Conservation (phyloP, 2,888 invertebrate genomes). For the Drosophila ezoana region DNA sequence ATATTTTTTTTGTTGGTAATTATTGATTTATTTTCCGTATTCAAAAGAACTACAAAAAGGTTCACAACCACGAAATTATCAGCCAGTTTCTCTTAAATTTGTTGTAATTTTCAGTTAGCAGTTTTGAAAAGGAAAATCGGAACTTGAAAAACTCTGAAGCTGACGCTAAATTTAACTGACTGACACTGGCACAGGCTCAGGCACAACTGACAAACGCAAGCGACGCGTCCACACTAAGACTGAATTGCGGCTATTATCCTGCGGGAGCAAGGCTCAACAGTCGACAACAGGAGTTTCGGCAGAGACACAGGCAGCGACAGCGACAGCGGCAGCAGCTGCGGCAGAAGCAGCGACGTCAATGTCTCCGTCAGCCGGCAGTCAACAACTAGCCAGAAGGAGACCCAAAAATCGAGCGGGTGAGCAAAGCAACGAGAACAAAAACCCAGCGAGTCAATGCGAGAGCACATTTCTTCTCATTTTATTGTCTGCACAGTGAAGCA, state of each 20-base stretch:
- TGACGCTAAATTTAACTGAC: conserved; percentile 45
- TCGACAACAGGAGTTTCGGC: conserved; percentile 26
- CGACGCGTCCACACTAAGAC: conserved; percentile 66
- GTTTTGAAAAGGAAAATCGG: conserved; percentile 27
- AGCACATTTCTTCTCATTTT: conserved; percentile 32
- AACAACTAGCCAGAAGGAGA: conserved; percentile 54
- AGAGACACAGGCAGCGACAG: conserved; percentile 16
- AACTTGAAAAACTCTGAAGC: conserved; percentile 34
- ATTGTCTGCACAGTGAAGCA: conserved; percentile 49
- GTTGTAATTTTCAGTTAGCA: background rate
- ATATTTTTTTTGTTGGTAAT: conserved; percentile 4
- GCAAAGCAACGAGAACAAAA: conserved; percentile 24
- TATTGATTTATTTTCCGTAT: conserved; percentile 27
- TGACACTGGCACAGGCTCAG: conserved; percentile 73
- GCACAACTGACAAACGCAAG: conserved; percentile 72
- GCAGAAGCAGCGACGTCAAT: conserved; percentile 38
- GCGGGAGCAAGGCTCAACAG: conserved; percentile 66
- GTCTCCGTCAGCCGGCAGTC: conserved; percentile 62
- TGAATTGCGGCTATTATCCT: conserved; percentile 57
- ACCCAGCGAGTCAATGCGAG: conserved; percentile 32
- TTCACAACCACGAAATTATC: conserved; percentile 69
- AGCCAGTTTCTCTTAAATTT: conserved; percentile 42
- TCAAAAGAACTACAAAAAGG: conserved; percentile 65
- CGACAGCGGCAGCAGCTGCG: conserved; percentile 8
- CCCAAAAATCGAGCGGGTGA: conserved; percentile 43